A percentile compares a stretch with the other conserved stretches of the same genome.
These are phyloP conservation scores for Drosophila aff. DNA, from an alignment of 1,140 invertebrate genomes.

Conservation along the genomic window DNA sequence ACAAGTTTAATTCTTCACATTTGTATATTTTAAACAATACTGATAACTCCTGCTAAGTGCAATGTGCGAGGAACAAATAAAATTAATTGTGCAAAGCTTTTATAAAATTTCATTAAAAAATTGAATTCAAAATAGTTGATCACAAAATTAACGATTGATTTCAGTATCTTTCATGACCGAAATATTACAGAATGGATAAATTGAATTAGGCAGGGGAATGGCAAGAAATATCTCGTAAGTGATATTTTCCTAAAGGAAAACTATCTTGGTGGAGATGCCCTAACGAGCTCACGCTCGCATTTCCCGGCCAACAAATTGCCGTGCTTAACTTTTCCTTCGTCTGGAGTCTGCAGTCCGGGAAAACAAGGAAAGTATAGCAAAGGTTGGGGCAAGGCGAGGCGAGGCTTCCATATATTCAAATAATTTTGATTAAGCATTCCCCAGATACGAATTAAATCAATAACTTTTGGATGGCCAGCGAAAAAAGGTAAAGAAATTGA, in stretches of 20 bases:
- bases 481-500: constrained; percentile 72
- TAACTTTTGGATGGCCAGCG: constrained; percentile 65
- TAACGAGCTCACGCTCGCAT: constrained; percentile 44
- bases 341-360: neutral
- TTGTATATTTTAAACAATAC: no score
- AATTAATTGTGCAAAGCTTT: no score
- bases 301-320: constrained; percentile 7
- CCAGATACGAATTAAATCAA: constrained; percentile 82
- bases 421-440: constrained; percentile 81
- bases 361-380: neutral
- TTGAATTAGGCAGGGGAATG: neutral
- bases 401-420: constrained; percentile 26
- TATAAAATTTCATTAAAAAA: no score
- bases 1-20: neutral
- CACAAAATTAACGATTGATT: neutral
- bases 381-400: constrained; percentile 2
- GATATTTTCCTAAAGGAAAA: constrained; percentile 7
- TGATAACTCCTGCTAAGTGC: no score
- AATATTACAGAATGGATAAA: no score
- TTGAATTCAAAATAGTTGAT: no score
- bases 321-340: constrained; percentile 13
- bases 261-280: constrained; percentile 6
- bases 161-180: neutral
- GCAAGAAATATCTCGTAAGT: neutral
- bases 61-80: no score